phyloP scores from a whole-genome alignment of 1,140 invertebrate species.

The Heliconius hewitsoni region DNA sequence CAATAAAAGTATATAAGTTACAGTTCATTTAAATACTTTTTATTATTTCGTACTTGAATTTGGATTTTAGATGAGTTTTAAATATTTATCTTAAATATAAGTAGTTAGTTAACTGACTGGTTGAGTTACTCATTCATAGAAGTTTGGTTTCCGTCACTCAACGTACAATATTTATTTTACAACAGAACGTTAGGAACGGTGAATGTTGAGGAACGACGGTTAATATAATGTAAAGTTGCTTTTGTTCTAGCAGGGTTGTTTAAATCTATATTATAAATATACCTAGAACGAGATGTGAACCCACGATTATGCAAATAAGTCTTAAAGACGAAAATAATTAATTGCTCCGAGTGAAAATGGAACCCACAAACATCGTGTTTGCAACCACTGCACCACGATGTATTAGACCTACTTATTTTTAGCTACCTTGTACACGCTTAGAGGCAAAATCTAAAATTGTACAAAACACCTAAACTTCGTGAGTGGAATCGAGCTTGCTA shows the following conservation, averaged over 20 bases:
- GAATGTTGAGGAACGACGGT: no score
- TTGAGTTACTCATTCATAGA: background rate
- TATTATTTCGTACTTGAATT: background rate
- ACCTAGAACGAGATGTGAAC: background rate
- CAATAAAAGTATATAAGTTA: slow-evolving; percentile 6
- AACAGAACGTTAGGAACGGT: no score
- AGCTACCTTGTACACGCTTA: background rate
- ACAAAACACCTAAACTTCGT: background rate
- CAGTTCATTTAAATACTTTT: background rate
- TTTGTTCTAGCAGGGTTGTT: no score
- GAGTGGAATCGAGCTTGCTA: background rate
- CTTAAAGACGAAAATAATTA: no score
- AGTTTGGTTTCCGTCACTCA: background rate
- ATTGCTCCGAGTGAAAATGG: background rate
- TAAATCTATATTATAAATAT: background rate
- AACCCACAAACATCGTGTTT: background rate
- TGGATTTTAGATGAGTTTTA: no score
- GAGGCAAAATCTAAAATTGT: background rate
- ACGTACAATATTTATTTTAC: no score
- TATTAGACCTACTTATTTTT: background rate
- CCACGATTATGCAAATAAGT: background rate
- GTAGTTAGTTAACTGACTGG: background rate
- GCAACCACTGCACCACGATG: background rate
- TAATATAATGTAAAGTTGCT: no score
- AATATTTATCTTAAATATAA: no score